Conservation (phyloP, 1,140 invertebrate genomes). For the Lordiphosa mommai region DNA sequence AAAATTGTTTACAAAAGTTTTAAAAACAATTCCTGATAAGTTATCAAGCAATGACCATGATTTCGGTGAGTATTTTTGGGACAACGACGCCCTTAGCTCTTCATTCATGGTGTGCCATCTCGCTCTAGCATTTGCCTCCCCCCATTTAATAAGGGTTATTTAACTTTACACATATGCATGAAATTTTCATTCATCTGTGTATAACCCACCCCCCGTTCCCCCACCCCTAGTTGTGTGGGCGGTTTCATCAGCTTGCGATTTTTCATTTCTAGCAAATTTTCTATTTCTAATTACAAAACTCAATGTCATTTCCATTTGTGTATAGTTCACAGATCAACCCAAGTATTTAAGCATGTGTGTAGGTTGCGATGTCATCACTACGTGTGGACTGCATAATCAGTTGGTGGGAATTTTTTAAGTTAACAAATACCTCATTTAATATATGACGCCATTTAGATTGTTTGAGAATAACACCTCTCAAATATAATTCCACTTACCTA, state of each 20-base stretch:
- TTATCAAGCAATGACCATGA: slow-evolving; percentile 30
- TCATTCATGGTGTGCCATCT: slow-evolving; percentile 58
- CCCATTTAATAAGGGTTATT: not conserved
- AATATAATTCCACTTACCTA: not conserved
- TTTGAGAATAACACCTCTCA: not conserved
- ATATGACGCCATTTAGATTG: slow-evolving; percentile 1
- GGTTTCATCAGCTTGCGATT: not conserved
- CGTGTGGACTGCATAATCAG: slow-evolving; percentile 29
- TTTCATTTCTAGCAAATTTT: slow-evolving; percentile 40
- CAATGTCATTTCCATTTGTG: slow-evolving; percentile 57
- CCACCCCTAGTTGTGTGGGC: slow-evolving; percentile 8
- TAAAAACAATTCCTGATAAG: slow-evolving; percentile 36
- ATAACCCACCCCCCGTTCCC: not conserved
- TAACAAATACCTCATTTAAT: not conserved
- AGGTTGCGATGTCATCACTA: slow-evolving; percentile 12
- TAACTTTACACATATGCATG: slow-evolving; percentile 16
- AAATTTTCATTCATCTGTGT: slow-evolving; percentile 51
- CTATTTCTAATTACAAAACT: slow-evolving; percentile 50
- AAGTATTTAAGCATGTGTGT: slow-evolving; percentile 22
- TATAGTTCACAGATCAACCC: not conserved
- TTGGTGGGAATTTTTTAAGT: slow-evolving; percentile 13
- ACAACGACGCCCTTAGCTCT: slow-evolving; percentile 8
- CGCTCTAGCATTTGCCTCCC: too few relatives aligned
- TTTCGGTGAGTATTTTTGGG: slow-evolving; percentile 40
- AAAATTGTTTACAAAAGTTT: not conserved